Evolutionary conservation across 2,888 invertebrate species (phyloP).

Genomic region (Branchipolynoe longqiensis): DNA sequence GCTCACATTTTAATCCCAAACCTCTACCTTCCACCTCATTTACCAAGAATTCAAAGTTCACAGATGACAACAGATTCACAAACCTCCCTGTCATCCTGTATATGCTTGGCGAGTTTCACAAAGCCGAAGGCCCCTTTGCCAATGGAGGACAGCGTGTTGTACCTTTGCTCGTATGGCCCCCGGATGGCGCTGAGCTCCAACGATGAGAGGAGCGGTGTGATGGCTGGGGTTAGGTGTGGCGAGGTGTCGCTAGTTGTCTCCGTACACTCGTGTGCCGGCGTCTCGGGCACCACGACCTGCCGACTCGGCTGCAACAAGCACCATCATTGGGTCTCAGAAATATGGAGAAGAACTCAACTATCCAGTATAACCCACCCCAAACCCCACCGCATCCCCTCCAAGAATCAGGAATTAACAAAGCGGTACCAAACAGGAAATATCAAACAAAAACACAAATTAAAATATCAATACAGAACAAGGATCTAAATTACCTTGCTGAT

Average conservation of each 20-base stretch:
- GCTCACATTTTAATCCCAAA: too few relatives aligned
- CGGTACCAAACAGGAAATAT: too few relatives aligned
- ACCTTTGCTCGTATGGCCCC: conserved; percentile 82
- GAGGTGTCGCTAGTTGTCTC: neutral
- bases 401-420: too few relatives aligned
- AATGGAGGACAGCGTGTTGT: conserved; percentile 85
- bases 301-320: neutral
- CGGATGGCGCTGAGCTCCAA: conserved; percentile 3
- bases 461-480: too few relatives aligned
- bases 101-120: conserved; percentile 87
- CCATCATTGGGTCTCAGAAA: neutral
- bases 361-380: too few relatives aligned
- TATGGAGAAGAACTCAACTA: neutral
- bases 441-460: too few relatives aligned
- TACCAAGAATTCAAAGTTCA: too few relatives aligned
- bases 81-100: conserved; percentile 84
- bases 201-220: neutral
- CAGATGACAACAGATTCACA: too few relatives aligned
- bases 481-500: too few relatives aligned
- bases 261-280: neutral
- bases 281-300: neutral
- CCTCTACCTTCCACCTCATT: too few relatives aligned
- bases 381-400: too few relatives aligned
- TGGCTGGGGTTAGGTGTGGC: neutral
- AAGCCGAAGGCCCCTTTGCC: conserved; percentile 89